These are phyloP conservation scores for Pachyuromys duprasi DNA, from an alignment of 2,797 vertebrate genomes.

Conservation along the genomic window DNA sequence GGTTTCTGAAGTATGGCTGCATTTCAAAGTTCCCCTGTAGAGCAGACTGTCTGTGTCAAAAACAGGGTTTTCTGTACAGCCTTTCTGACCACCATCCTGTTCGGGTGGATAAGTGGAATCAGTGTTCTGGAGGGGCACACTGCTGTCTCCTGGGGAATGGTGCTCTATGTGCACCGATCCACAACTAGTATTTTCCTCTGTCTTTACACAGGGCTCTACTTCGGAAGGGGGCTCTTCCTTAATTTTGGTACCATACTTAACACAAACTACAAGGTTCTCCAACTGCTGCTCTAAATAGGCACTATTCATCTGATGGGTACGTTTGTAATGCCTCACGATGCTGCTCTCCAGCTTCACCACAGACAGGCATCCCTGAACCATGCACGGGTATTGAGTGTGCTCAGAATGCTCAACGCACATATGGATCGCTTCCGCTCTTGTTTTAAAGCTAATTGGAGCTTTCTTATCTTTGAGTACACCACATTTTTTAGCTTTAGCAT, in stretches of 20 bases:
- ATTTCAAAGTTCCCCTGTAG: slow-evolving; percentile 87
- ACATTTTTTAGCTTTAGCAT: slow-evolving; percentile 84
- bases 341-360: slow-evolving; percentile 94
- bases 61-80: slow-evolving; percentile 52
- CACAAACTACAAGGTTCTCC: slow-evolving; percentile 90
- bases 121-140: slow-evolving; percentile 55
- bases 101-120: slow-evolving; percentile 61
- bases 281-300: slow-evolving; percentile 87
- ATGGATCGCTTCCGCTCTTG: slow-evolving; percentile 95
- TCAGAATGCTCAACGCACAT: slow-evolving; percentile 96
- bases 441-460: slow-evolving; percentile 90
- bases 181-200: slow-evolving; percentile 76
- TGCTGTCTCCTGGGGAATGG: slow-evolving; percentile 65
- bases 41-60: slow-evolving; percentile 81
- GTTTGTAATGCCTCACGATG: slow-evolving; percentile 95
- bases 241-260: slow-evolving; percentile 87
- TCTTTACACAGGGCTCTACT: slow-evolving; percentile 74
- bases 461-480: slow-evolving; percentile 90
- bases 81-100: slow-evolving; percentile 78
- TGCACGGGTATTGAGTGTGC: slow-evolving; percentile 94
- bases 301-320: slow-evolving; percentile 90
- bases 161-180: slow-evolving; percentile 63
- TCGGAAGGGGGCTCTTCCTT: slow-evolving; percentile 84
- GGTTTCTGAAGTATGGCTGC: slow-evolving; percentile 83
- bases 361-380: slow-evolving; percentile 95